Conservation (phyloP, 92 coral and sea anemone species). For the Chrysogorgia sp. region DNA sequence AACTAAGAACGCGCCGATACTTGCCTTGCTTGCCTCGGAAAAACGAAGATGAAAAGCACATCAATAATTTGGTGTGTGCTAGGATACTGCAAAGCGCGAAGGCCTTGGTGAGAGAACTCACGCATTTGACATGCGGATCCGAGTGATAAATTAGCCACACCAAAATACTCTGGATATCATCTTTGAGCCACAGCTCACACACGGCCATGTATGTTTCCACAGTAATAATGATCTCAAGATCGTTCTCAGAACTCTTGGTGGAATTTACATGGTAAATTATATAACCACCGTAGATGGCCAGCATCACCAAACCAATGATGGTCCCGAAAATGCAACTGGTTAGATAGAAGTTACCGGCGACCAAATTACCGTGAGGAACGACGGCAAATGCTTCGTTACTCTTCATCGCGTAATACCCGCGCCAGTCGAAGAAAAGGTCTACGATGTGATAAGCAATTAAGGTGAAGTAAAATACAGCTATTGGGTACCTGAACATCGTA, state of each 20-base stretch:
- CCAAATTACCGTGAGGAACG: background rate
- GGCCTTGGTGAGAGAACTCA: background rate
- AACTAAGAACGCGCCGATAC: background rate
- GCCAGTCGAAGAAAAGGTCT: conserved; percentile 22
- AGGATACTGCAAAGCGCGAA: conserved; percentile 18
- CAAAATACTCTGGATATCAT: conserved; percentile 16
- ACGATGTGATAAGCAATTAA: conserved; percentile 15
- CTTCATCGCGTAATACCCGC: background rate
- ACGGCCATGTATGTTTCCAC: background rate
- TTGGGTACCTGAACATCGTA: background rate
- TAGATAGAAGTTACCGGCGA: background rate
- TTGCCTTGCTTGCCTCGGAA: conserved; percentile 4
- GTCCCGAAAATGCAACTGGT: conserved; percentile 21
- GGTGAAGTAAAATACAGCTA: background rate
- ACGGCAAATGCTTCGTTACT: conserved; percentile 12
- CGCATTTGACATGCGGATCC: background rate
- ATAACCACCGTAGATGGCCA: conserved; percentile 3
- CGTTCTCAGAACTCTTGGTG: background rate
- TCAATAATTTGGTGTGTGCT: conserved; percentile 11
- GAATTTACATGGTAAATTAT: background rate
- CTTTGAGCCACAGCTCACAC: conserved; percentile 13
- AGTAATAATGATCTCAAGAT: too few species aligned
- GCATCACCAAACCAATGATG: background rate
- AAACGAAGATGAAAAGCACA: conserved; percentile 7
- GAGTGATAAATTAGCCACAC: background rate